Conservation (phyloP, 2,888 invertebrate species). For the Heliothis peltigera region DNA sequence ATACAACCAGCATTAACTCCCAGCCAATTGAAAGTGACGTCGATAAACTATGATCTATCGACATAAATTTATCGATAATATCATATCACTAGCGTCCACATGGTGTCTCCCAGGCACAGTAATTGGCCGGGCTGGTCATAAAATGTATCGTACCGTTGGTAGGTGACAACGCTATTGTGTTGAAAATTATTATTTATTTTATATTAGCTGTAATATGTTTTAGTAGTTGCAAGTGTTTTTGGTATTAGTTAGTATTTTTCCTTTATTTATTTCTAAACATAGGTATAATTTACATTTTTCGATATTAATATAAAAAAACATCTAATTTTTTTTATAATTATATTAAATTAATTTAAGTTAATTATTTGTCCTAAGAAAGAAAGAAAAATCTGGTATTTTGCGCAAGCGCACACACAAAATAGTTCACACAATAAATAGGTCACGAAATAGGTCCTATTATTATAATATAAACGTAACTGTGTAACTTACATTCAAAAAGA, state of each 20-base stretch:
- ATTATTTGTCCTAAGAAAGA: too few species aligned
- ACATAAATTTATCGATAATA: slow-evolving; percentile 56
- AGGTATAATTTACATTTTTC: too few species aligned
- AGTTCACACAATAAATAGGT: too few species aligned
- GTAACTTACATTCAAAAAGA: too few species aligned
- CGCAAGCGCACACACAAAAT: too few species aligned
- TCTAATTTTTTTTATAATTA: too few species aligned
- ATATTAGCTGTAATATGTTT: slow-evolving; percentile 34
- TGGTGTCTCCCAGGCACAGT: slow-evolving; percentile 80
- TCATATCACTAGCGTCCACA: slow-evolving; percentile 74
- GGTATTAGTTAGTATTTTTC: background rate
- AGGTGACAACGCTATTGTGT: slow-evolving; percentile 61
- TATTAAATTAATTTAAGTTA: too few species aligned
- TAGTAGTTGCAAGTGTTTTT: slow-evolving; percentile 6
- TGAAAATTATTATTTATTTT: slow-evolving; percentile 58
- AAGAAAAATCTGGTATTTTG: too few species aligned
- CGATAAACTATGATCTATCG: slow-evolving; percentile 54
- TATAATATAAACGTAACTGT: too few species aligned
- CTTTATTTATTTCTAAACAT: background rate
- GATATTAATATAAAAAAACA: too few species aligned
- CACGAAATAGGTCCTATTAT: too few species aligned
- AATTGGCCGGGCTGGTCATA: slow-evolving; percentile 78
- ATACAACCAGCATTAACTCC: slow-evolving; percentile 32
- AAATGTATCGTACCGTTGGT: slow-evolving; percentile 69
- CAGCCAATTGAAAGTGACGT: slow-evolving; percentile 39